These are phyloP conservation scores for Tuberolachnus salignus DNA, from an alignment of 2,888 invertebrate genomes.

Conservation along the genomic window DNA sequence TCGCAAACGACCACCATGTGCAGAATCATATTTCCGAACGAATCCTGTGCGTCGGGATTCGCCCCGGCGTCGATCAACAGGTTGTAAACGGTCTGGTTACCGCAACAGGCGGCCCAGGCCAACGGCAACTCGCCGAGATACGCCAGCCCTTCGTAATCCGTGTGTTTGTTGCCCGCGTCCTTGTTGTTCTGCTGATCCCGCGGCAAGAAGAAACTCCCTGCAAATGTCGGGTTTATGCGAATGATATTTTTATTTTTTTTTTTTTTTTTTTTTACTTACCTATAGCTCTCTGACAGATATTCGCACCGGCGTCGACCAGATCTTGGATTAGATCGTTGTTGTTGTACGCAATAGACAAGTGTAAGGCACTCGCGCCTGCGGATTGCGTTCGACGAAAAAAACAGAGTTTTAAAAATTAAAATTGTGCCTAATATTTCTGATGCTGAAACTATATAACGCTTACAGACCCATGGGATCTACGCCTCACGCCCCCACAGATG, in stretches of 20 bases:
- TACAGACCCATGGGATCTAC: no score
- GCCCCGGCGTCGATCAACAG: constrained; percentile 88
- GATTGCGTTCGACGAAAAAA: constrained; percentile 10
- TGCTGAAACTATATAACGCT: no score
- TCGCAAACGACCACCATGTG: constrained; percentile 99
- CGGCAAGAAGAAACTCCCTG: constrained; percentile 90
- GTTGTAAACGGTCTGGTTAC: constrained; percentile 97
- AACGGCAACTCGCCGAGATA: constrained; percentile 97
- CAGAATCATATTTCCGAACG: constrained; percentile 97
- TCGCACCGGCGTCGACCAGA: constrained; percentile 88
- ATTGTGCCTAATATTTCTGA: no score
- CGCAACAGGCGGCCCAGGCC: constrained; percentile 97
- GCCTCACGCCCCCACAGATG: no score
- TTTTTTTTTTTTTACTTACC: constrained; percentile 65
- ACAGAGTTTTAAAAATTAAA: not conserved
- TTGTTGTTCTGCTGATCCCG: constrained; percentile 85
- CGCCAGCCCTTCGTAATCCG: constrained; percentile 95
- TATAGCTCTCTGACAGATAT: constrained; percentile 89
- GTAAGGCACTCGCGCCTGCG: constrained; percentile 86
- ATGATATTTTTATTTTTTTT: no score
- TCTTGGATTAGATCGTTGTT: constrained; percentile 95
- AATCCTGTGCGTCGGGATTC: constrained; percentile 93
- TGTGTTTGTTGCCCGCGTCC: constrained; percentile 74
- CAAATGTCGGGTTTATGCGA: not conserved
- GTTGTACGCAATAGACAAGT: constrained; percentile 94